Evolutionary conservation across 2,113 vertebrate genomes (phyloP), one percentile per base, ranked within the genome.

Genomic region (Rhodinocichla rosea): DNA sequence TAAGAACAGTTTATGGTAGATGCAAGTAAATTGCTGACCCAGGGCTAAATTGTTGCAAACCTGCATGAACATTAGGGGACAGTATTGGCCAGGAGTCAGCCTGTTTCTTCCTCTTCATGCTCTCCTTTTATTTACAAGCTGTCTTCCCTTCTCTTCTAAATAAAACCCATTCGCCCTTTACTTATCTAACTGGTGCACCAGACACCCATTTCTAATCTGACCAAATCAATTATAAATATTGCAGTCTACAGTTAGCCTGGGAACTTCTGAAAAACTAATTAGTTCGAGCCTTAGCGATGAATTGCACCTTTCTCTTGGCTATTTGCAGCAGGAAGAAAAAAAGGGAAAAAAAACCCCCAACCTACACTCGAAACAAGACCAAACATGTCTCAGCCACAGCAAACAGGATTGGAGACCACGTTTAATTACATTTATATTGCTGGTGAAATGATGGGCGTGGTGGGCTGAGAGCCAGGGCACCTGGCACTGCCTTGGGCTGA

Each of bases 171-270:
- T 70, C 77, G 64, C 57, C 68, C 68, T 62, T 90, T 81, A 65
- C 73, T 95, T 73, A 97, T 92, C 93, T 94, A 83, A 82, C 90
- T 62, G 79, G 79, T 85, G 71, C 57, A 77, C 85, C 55, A 93
- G 44, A 71, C 95, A 92, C 90, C 94, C 80, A 26, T 93, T 96
- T 96, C 97, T 96, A 97, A 97, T 97, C 93, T 96, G 89, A 59
- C 53, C 71, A 94, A 96, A 97, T 97, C 97, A 95, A 83, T 97
- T 97, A 95, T 71, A 95, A 96, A 93, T 94, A 94, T 97, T 96
- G 90, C 85, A 81, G 84, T 33, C 80, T 85, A 81, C 91, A 96
- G 97, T 97, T 97, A 96, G 78, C 84, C 56, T 79, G 96, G 96
- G 84, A 98, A 94, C 82, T 93, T 89, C 63, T 37, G 63, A 74